These are phyloP conservation scores for Terrapene triunguis DNA, from an alignment of 2,113 vertebrate species.

Conservation along the genomic window DNA sequence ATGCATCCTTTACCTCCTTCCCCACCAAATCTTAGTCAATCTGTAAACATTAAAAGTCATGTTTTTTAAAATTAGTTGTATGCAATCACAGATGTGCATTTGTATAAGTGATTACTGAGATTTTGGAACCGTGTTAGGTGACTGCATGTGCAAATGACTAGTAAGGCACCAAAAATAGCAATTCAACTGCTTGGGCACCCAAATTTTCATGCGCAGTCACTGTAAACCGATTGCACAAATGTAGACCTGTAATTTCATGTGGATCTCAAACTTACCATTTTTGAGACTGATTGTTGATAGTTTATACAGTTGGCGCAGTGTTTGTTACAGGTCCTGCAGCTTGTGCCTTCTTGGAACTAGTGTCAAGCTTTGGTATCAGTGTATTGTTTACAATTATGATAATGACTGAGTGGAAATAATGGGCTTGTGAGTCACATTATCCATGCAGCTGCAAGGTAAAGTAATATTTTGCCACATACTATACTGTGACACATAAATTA, in stretches of 20 bases:
- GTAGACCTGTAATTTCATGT: not conserved
- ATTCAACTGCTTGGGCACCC: not conserved
- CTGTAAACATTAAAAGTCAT: not conserved
- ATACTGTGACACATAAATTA: not conserved
- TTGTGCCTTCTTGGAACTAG: not conserved
- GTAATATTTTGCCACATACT: not conserved
- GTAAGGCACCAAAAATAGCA: no score
- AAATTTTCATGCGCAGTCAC: not conserved
- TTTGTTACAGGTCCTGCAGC: not conserved
- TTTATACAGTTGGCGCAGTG: not conserved
- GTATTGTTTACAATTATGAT: not conserved
- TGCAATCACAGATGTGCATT: no score
- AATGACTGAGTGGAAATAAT: not conserved
- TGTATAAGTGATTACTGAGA: no score
- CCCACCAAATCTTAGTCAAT: not conserved
- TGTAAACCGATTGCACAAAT: not conserved
- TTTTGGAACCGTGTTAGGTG: not conserved
- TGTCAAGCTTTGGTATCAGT: not conserved
- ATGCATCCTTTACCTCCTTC: not conserved
- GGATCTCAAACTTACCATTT: not conserved
- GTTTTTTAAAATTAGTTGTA: not conserved
- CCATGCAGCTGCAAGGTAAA: not conserved
- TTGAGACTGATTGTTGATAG: not conserved
- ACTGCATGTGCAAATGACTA: not conserved
- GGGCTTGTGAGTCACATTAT: not conserved